A percentile compares a stretch with the other conserved stretches of the same genome.
phyloP scores from a whole-genome alignment of 2,797 vertebrate species.

The Myotis daubentonii region DNA sequence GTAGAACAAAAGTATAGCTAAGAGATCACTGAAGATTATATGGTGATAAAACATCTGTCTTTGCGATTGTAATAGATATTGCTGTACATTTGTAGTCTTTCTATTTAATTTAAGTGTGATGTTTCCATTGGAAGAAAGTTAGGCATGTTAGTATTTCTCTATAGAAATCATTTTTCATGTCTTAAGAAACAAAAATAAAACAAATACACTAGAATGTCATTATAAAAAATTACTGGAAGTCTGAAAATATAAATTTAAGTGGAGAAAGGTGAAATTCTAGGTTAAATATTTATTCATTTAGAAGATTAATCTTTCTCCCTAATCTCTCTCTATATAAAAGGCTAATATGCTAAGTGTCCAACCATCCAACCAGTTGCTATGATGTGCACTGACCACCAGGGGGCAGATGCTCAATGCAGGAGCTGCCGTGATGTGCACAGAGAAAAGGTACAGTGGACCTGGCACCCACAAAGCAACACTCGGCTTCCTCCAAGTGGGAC shows the following conservation, averaged over 20 bases:
- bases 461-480: no score
- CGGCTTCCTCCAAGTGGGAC: no score
- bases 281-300: constrained; percentile 12
- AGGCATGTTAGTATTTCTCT: neutral
- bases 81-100: neutral
- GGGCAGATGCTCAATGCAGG: no score
- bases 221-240: neutral
- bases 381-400: no score
- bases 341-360: no score
- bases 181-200: neutral
- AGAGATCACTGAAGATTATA: constrained; percentile 23
- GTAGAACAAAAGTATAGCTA: neutral
- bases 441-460: no score
- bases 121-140: neutral
- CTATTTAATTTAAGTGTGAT: neutral
- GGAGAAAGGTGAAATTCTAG: neutral
- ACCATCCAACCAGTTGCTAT: no score
- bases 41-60: neutral
- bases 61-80: neutral
- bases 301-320: neutral
- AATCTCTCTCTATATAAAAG: neutral
- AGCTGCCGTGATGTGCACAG: no score
- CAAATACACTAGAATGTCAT: neutral
- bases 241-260: neutral
- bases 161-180: neutral